Evolutionary conservation across 2,113 vertebrate species (phyloP).

Genomic region (Paralichthys olivaceus): DNA sequence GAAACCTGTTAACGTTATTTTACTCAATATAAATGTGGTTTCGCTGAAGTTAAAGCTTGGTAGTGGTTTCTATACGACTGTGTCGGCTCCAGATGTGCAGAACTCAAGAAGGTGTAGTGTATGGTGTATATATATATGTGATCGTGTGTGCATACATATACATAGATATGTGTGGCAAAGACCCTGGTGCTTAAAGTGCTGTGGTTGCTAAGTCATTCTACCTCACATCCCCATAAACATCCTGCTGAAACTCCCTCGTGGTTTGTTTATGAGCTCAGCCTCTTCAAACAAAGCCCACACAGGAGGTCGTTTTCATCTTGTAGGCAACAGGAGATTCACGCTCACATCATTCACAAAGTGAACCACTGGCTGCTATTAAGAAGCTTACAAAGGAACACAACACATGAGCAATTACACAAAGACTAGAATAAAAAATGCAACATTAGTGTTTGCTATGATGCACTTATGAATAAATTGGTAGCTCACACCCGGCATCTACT

Average conservation of each 20-base stretch:
- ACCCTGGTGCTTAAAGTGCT: constrained; percentile 44
- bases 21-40: constrained; percentile 38
- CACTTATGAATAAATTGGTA: constrained; percentile 24
- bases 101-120: constrained; percentile 5
- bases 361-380: constrained; percentile 26
- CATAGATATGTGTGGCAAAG: background rate
- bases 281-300: constrained; percentile 77
- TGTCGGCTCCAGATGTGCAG: constrained; percentile 11
- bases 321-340: constrained; percentile 24
- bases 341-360: constrained; percentile 3
- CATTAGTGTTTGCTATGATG: constrained; percentile 4
- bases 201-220: constrained; percentile 67
- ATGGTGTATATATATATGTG: constrained; percentile 3
- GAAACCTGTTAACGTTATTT: constrained; percentile 49
- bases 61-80: constrained; percentile 9
- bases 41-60: constrained; percentile 24
- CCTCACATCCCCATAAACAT: constrained; percentile 78
- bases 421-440: no score
- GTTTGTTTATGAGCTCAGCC: constrained; percentile 67
- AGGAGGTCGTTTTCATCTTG: constrained; percentile 57
- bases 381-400: constrained; percentile 19
- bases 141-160: background rate
- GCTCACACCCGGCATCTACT: constrained; percentile 7
- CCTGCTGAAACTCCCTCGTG: constrained; percentile 67
- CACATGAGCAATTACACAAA: constrained; percentile 4